phyloP scores from a whole-genome alignment of 37 sponge, comb jelly and placozoan genomes.

The Mnemiopsis leidyi region DNA sequence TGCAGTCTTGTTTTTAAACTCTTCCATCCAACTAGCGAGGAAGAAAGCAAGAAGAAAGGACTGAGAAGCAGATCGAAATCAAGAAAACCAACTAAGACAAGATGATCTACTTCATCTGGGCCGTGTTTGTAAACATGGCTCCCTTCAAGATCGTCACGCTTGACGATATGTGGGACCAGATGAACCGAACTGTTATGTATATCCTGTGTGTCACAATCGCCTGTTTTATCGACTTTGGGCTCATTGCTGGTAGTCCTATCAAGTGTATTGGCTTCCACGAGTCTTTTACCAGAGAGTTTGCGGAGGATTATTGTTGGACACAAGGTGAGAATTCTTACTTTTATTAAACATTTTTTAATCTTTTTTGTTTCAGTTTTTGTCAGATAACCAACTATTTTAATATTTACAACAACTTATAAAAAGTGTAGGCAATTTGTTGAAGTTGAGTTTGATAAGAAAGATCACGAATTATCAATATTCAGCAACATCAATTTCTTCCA shows the following conservation, averaged over 20 bases:
- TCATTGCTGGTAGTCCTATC: not conserved
- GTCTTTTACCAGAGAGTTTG: not conserved
- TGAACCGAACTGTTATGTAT: not conserved
- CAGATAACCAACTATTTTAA: too few relatives aligned
- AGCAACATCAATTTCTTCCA: too few relatives aligned
- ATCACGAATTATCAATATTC: too few relatives aligned
- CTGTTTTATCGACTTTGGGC: constrained; percentile 3
- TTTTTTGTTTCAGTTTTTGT: too few relatives aligned
- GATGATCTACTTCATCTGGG: constrained; percentile 30
- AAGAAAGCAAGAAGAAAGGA: too few relatives aligned
- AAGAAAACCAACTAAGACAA: too few relatives aligned
- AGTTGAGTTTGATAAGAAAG: too few relatives aligned
- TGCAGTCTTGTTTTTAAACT: not conserved
- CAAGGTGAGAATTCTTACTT: too few relatives aligned
- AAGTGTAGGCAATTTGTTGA: too few relatives aligned
- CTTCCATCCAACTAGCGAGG: not conserved
- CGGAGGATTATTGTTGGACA: constrained; percentile 22
- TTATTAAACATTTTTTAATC: too few relatives aligned
- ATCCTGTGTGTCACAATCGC: not conserved
- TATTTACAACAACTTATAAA: too few relatives aligned
- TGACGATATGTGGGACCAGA: constrained; percentile 30
- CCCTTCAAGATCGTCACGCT: constrained; percentile 22
- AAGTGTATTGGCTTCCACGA: constrained; percentile 7
- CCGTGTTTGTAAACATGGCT: constrained; percentile 4
- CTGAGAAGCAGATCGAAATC: too few relatives aligned